Evolutionary conservation across 2,113 vertebrate species (phyloP).

Genomic region (Isurus oxyrinchus): DNA sequence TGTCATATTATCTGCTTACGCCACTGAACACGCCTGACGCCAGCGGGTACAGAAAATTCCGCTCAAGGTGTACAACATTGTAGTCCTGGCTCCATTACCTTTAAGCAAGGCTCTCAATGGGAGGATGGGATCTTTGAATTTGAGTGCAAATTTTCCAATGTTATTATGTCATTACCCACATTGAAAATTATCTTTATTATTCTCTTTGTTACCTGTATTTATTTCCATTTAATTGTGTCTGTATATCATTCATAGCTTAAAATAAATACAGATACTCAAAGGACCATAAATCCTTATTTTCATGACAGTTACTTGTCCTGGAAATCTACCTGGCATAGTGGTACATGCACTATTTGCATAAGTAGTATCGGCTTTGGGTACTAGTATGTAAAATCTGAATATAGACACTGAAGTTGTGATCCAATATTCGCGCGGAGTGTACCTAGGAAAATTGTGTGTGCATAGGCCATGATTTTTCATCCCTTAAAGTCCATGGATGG

Average conservation of each 20-base stretch:
- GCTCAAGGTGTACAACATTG: not conserved
- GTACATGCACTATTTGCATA: not conserved
- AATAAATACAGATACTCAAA: not conserved
- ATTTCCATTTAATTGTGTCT: not conserved
- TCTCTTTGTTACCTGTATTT: not conserved
- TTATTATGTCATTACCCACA: not conserved
- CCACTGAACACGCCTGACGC: no score
- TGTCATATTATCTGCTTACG: no score
- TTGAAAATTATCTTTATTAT: not conserved
- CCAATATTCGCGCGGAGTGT: not conserved
- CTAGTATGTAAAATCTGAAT: not conserved
- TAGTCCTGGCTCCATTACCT: not conserved
- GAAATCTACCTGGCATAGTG: not conserved
- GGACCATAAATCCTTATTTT: not conserved
- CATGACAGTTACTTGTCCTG: not conserved
- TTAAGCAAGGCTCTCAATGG: not conserved
- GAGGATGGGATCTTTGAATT: not conserved
- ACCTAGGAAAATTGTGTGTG: not conserved
- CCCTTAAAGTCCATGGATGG: not conserved
- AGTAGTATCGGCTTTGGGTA: not conserved
- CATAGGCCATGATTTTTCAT: not conserved
- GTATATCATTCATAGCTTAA: not conserved
- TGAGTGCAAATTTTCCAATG: not conserved
- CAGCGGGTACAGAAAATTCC: no score
- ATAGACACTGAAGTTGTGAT: not conserved